A percentile compares a stretch with the other conserved stretches of the same genome.
Evolutionary conservation across 2,888 invertebrate species (phyloP).

Genomic region (Spialia ferax): DNA sequence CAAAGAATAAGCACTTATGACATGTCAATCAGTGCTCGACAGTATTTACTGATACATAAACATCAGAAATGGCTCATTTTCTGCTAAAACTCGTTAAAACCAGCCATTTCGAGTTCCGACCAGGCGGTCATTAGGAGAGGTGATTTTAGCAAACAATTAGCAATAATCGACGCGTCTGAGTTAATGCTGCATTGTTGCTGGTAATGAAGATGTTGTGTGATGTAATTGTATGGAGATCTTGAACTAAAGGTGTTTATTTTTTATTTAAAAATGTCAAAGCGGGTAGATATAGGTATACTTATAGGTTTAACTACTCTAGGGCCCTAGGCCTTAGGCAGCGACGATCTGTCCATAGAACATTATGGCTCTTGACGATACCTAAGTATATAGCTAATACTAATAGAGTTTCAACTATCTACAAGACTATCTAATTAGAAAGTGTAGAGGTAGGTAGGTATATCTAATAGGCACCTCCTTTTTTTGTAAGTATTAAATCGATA

Average conservation of each 20-base stretch:
- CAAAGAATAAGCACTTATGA: constrained; percentile 27
- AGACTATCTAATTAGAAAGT: too few species aligned
- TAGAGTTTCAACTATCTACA: too few species aligned
- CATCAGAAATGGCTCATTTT: constrained; percentile 45
- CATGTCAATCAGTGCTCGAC: neutral
- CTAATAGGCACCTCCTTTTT: too few species aligned
- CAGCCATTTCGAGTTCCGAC: constrained; percentile 27
- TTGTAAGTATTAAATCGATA: too few species aligned
- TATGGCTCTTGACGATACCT: too few species aligned
- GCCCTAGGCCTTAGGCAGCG: too few species aligned
- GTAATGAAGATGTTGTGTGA: constrained; percentile 60
- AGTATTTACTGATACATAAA: constrained; percentile 52
- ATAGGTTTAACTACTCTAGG: too few species aligned
- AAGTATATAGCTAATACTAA: too few species aligned
- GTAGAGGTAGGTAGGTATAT: too few species aligned
- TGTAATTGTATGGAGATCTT: neutral
- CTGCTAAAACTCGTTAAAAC: constrained; percentile 45
- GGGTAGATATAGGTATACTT: too few species aligned
- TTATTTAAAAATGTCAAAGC: neutral
- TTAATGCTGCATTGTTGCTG: constrained; percentile 66
- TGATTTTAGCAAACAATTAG: constrained; percentile 64
- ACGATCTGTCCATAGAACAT: too few species aligned
- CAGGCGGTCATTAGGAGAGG: constrained; percentile 5
- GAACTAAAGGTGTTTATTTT: neutral
- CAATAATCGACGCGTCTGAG: constrained; percentile 58